phyloP scores from a whole-genome alignment of 2,113 vertebrate species.

The Pholis gunnellus region DNA sequence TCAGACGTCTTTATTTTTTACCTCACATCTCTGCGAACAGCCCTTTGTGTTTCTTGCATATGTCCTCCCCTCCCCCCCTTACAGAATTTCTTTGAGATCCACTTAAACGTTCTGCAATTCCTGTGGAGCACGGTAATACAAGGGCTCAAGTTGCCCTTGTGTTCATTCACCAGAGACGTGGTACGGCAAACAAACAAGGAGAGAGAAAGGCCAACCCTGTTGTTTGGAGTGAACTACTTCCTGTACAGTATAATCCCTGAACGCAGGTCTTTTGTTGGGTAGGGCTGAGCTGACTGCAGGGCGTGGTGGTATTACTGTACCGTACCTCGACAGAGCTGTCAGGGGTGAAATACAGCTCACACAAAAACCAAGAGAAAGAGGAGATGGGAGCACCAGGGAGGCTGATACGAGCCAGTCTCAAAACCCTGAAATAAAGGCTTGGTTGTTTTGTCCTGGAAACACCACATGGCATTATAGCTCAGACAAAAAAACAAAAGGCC shows the following conservation, averaged over 20 bases:
- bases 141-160: slow-evolving; percentile 55
- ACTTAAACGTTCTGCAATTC: slow-evolving; percentile 32
- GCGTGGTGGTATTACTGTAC: slow-evolving; percentile 63
- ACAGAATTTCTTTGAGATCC: neutral
- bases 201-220: slow-evolving; percentile 62
- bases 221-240: slow-evolving; percentile 65
- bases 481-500: slow-evolving; percentile 16
- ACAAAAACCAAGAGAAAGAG: slow-evolving; percentile 45
- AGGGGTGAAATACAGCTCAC: slow-evolving; percentile 36
- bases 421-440: slow-evolving; percentile 12
- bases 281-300: slow-evolving; percentile 49
- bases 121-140: slow-evolving; percentile 42
- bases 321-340: slow-evolving; percentile 48
- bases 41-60: neutral
- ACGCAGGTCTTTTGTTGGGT: slow-evolving; percentile 63
- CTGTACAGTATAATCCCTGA: slow-evolving; percentile 66
- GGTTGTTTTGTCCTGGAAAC: slow-evolving; percentile 16
- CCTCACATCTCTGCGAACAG: slow-evolving; percentile 16
- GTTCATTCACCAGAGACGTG: slow-evolving; percentile 52
- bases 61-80: neutral
- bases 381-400: neutral
- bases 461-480: slow-evolving; percentile 22
- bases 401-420: neutral
- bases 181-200: slow-evolving; percentile 50
- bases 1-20: neutral